A percentile compares a stretch with the other conserved stretches of the same genome.
These are phyloP conservation scores for Neosilurus hyrtlii DNA, from an alignment of 2,797 vertebrate species.

Conservation along the genomic window DNA sequence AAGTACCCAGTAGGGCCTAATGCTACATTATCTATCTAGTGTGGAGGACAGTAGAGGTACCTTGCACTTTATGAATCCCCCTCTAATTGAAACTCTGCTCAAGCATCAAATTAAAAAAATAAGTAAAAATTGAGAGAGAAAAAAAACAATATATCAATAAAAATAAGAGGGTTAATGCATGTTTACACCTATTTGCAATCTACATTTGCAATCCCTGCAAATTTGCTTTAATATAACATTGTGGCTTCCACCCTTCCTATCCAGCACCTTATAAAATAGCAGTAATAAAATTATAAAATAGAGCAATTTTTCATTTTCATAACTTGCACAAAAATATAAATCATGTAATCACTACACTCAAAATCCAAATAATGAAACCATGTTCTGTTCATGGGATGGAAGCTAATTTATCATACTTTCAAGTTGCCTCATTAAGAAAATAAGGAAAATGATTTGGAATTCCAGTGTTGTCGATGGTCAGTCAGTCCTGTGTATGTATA, in stretches of 20 bases:
- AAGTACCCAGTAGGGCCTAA: too few relatives aligned
- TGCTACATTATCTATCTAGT: too few relatives aligned
- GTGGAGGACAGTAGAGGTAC: too few relatives aligned
- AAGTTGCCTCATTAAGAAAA: neutral
- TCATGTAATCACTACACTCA: neutral
- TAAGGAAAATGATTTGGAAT: neutral
- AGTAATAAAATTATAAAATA: too few relatives aligned
- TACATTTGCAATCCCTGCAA: neutral
- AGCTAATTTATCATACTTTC: neutral
- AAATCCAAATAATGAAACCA: neutral
- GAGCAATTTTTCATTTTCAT: neutral
- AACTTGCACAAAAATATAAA: neutral
- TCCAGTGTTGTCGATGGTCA: neutral
- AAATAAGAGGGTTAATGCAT: too few relatives aligned
- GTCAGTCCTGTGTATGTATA: neutral
- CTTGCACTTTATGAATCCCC: too few relatives aligned
- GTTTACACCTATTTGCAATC: too few relatives aligned
- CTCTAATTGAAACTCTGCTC: too few relatives aligned
- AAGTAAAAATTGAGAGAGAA: too few relatives aligned
- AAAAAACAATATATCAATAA: too few relatives aligned
- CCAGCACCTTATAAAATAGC: neutral
- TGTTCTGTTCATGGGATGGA: neutral
- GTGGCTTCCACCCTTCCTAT: neutral
- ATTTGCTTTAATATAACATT: neutral
- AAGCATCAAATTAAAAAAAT: too few relatives aligned